Conservation (phyloP, 2,797 vertebrate genomes). For the Momotus momota region DNA sequence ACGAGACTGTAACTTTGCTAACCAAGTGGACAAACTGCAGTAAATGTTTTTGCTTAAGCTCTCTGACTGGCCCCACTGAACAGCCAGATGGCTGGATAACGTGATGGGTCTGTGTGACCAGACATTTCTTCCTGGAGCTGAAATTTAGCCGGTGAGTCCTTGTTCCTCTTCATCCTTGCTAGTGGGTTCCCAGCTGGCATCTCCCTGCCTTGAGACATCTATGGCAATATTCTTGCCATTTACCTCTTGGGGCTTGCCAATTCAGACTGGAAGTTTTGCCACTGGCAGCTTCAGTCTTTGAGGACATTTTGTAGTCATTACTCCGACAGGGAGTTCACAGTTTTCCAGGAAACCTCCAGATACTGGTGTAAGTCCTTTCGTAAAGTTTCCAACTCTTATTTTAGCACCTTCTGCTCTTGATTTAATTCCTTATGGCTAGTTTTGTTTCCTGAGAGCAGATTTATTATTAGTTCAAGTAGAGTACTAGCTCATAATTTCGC, state of each 20-base stretch:
- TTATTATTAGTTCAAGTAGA: constrained; percentile 14
- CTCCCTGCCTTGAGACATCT: not conserved
- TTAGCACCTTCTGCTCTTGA: constrained; percentile 24
- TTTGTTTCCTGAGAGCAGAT: constrained; percentile 23
- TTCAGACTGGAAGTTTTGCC: not conserved
- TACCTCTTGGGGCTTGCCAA: not conserved
- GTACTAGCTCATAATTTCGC: not conserved
- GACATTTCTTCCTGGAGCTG: not conserved
- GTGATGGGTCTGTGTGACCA: not conserved
- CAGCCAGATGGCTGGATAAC: not conserved
- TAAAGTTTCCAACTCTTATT: constrained; percentile 53
- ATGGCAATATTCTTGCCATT: not conserved
- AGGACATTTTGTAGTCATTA: constrained; percentile 4
- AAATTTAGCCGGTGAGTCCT: not conserved
- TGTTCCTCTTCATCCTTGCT: not conserved
- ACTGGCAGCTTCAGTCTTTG: not conserved
- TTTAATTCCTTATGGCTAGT: constrained; percentile 51
- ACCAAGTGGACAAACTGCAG: not conserved
- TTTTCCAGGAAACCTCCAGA: constrained; percentile 52
- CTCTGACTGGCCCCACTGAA: not conserved
- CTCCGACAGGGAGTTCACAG: constrained; percentile 24
- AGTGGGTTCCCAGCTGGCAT: not conserved
- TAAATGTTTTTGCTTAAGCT: not conserved
- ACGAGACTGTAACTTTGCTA: not conserved
- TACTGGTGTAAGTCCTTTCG: constrained; percentile 51